Base-by-base conservation (phyloP, 64 coral and sea anemone genomes). In the Stichodactyla helianthus region DNA sequence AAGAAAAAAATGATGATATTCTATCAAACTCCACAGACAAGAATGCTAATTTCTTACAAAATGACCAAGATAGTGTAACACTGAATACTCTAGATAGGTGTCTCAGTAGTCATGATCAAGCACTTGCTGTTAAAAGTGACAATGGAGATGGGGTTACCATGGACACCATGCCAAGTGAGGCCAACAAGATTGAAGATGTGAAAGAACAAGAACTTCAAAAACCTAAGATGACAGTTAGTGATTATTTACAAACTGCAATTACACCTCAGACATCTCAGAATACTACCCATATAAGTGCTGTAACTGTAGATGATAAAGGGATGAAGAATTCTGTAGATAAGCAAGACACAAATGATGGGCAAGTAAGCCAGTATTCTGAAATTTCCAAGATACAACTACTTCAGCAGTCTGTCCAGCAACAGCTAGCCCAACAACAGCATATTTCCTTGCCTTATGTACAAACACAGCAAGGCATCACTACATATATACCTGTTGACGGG, bases 371-470 rank as follows among this genome's bases (percentile, higher is more conserved):
- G 4, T 54, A 19, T 8, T 14, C 78, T 52, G 78, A 81, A 20
- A 50, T 81, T 17, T 81, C 78, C 15, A 81, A 81, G 51, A 81
- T 81, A 7, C 78, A 81, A 16, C 10, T 54, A 10, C 78, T 81
- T 11, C 68, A 74, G 25, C 68, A 74, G 10, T 26, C 68, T 26
- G 68, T 74, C 11, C 68, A 74, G 12, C 78, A 81, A 10, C 78
- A 81, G 25, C 22, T 52, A 13, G n/a, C 19, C 19, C 78, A 81
- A 54, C 78, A 51, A 81, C 78, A 81, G 78, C 78, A 81, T 18
- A 81, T 81, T 52, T 81, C 78, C 1, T 81, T 81, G 51, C 78
- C 78, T 2, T 81, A 81, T 81, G 78, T 81, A 53, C 78, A 81
- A 20, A 54, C 50, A 18, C 78, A 81, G 52, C 82, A 54, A 84